These are phyloP conservation scores for Galendromus occidentalis DNA, from an alignment of 1,140 invertebrate genomes.

Conservation along the genomic window DNA sequence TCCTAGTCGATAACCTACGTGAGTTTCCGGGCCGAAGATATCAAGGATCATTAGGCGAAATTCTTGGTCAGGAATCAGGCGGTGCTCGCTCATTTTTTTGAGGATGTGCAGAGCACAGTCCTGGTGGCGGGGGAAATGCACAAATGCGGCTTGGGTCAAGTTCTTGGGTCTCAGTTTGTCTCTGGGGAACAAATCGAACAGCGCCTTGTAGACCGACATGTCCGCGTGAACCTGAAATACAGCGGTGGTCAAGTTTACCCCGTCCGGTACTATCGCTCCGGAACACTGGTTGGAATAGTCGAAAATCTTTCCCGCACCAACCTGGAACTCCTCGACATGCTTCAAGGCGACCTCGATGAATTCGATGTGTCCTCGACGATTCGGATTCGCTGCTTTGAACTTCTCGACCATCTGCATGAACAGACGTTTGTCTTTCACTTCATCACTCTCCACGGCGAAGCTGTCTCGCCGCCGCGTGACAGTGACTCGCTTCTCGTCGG, in stretches of 20 bases:
- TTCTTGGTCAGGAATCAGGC: slow-evolving; percentile 73
- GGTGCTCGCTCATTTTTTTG: slow-evolving; percentile 29
- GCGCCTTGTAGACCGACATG: slow-evolving; percentile 66
- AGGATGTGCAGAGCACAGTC: slow-evolving; percentile 5
- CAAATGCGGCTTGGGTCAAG: slow-evolving; percentile 59
- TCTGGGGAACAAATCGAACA: slow-evolving; percentile 80
- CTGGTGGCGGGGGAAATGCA: slow-evolving; percentile 86
- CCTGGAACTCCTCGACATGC: slow-evolving; percentile 70
- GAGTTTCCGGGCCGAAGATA: slow-evolving; percentile 50
- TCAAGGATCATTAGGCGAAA: slow-evolving; percentile 56
- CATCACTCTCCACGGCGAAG: not conserved
- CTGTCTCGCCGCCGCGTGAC: not conserved
- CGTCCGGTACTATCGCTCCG: not conserved
- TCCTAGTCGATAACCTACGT: too few relatives aligned
- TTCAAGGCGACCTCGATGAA: slow-evolving; percentile 76
- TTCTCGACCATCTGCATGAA: not conserved
- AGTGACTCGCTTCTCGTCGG: not conserved
- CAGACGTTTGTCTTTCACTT: not conserved
- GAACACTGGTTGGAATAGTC: not conserved
- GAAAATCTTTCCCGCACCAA: slow-evolving; percentile 23
- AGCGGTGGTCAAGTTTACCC: not conserved
- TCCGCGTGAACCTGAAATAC: slow-evolving; percentile 42
- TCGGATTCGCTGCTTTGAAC: not conserved
- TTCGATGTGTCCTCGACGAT: slow-evolving; percentile 56
- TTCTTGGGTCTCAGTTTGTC: slow-evolving; percentile 63